Evolutionary conservation across 1,140 invertebrate species (phyloP), one percentile per base, ranked within the genome.

Genomic region (Drosophila sp.): DNA sequence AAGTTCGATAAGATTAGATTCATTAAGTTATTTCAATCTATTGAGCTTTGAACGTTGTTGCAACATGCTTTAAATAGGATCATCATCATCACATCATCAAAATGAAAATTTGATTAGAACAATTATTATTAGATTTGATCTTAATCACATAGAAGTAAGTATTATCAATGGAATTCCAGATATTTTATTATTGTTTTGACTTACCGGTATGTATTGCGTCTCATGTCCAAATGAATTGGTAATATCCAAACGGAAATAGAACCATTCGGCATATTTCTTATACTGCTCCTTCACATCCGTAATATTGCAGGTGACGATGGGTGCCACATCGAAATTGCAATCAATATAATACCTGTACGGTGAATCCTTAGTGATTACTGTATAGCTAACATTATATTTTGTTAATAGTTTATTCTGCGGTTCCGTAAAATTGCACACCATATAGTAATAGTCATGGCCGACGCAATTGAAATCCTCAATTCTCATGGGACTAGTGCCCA

Each of bases 361-460:
- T 4, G 62, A 50, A 10, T 84, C 70, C 4, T 68, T 57, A 1
- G 70, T n/a, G 0, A 33, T 70, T 35, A 35, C 60, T 4, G 57
- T 67, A 50, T 74, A 89, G 35, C 74, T 89, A 4, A 89, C 55
- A 27, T 72, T 79, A 47, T 89, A 84, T 56, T 75, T 84, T 33
- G 85, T 81, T 2, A 72, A 65, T 10, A 90, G 58, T 35, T 73
- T 85, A 57, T 90, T 90, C 1, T 68, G 41, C 3, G 86, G 85
- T 35, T 58, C 63, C 8, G 85, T 90, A 38, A 90, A 90, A 33
- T 90, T 90, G 61, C 85, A 90, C 0, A 90, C 66, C 85, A 90
- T 90, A 29, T 79, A 90, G 27, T 79, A 68, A 60, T 71, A 90
- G 8, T 90, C 76, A 57, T 90, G 66, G 55, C 82, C 82, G 50